Conservation (phyloP, 2,113 vertebrate species). For the Alectura lathami region DNA sequence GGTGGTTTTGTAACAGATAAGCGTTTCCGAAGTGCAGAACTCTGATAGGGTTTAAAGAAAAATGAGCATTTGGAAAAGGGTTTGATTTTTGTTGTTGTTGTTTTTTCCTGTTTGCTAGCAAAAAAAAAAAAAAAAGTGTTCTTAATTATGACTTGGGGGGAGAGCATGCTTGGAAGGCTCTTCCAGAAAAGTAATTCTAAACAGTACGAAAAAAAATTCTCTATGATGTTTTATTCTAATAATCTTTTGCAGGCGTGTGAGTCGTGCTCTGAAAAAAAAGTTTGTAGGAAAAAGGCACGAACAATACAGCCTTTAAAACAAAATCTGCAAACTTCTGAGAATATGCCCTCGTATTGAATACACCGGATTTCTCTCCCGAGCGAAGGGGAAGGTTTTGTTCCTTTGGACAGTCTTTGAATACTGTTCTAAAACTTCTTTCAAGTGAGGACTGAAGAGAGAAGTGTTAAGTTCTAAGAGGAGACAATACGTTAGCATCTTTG, state of each 20-base stretch:
- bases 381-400: constrained; percentile 66
- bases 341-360: constrained; percentile 62
- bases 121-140: not conserved
- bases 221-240: constrained; percentile 65
- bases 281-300: constrained; percentile 39
- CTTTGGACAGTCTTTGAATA: constrained; percentile 71
- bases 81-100: not conserved
- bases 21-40: not conserved
- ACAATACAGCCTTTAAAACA: constrained; percentile 66
- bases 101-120: not conserved
- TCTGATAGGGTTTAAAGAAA: not conserved
- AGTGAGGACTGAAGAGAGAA: constrained; percentile 68
- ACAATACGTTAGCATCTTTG: constrained; percentile 72
- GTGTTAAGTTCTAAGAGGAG: constrained; percentile 67
- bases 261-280: not conserved
- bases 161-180: not conserved
- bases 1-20: constrained; percentile 10
- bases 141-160: constrained; percentile 32
- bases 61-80: not conserved
- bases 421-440: constrained; percentile 70
- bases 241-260: constrained; percentile 54
- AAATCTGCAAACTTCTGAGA: constrained; percentile 68
- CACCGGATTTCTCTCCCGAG: constrained; percentile 71
- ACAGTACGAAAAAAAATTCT: not conserved
- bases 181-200: constrained; percentile 56